Evolutionary conservation across 2,888 invertebrate genomes (phyloP).

Genomic region (Baccha elongata): DNA sequence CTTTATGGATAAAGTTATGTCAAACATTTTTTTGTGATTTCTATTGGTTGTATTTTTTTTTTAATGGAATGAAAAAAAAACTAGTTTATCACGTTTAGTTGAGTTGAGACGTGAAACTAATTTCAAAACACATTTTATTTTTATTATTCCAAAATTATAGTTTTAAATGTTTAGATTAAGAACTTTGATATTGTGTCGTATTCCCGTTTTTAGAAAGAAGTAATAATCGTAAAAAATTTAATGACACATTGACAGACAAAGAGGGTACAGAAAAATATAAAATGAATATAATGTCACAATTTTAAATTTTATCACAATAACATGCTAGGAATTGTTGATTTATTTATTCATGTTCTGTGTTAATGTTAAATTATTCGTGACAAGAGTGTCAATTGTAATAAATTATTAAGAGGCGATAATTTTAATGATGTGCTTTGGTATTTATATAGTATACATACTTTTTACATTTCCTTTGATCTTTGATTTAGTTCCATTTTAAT

Average conservation of each 20-base stretch:
- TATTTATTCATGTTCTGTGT: slow-evolving; percentile 33
- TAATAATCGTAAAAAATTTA: slow-evolving; percentile 67
- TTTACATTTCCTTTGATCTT: slow-evolving; percentile 6
- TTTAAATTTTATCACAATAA: slow-evolving; percentile 61
- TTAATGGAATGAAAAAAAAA: background rate
- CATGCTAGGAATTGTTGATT: slow-evolving; percentile 65
- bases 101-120: slow-evolving; percentile 49
- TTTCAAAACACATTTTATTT: slow-evolving; percentile 30
- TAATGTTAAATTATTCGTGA: slow-evolving; percentile 49
- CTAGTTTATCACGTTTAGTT: slow-evolving; percentile 32
- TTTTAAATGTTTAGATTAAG: slow-evolving; percentile 52
- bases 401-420: slow-evolving; percentile 35
- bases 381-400: slow-evolving; percentile 63
- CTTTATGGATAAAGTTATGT: background rate
- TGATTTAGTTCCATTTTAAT: background rate
- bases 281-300: slow-evolving; percentile 56
- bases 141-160: slow-evolving; percentile 41
- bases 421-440: slow-evolving; percentile 4
- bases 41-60: background rate
- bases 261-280: slow-evolving; percentile 29
- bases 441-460: background rate
- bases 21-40: background rate
- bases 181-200: slow-evolving; percentile 18
- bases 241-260: slow-evolving; percentile 40
- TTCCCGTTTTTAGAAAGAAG: slow-evolving; percentile 26